A percentile compares a stretch with the other conserved stretches of the same genome.
These are phyloP conservation scores for Athalia circularis DNA, from an alignment of 2,888 invertebrate genomes.

Conservation along the genomic window DNA sequence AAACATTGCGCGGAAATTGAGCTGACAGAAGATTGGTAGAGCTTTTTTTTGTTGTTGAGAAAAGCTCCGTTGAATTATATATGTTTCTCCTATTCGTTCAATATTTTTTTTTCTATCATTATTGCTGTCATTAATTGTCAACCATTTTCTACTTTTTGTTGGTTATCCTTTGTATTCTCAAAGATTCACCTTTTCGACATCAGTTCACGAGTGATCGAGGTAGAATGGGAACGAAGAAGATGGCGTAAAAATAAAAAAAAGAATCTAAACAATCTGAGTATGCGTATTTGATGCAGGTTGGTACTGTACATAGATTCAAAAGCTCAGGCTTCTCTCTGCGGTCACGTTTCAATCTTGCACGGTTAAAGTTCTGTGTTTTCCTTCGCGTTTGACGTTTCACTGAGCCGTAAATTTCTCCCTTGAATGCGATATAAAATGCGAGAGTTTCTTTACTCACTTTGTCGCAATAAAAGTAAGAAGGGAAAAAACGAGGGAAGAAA, in stretches of 20 bases:
- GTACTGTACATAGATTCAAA: background rate
- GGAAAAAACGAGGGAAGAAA: background rate
- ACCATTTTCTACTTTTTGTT: background rate
- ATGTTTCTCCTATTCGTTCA: background rate
- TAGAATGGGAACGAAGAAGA: background rate
- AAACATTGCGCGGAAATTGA: conserved; percentile 44
- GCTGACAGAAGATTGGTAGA: conserved; percentile 42
- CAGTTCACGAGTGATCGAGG: too few relatives aligned
- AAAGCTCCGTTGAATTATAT: conserved; percentile 15
- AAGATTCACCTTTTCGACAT: too few relatives aligned
- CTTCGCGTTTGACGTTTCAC: conserved; percentile 33
- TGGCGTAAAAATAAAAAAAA: background rate
- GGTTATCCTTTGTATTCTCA: too few relatives aligned
- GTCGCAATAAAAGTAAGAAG: background rate
- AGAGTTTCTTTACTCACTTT: background rate
- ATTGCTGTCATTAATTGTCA: background rate
- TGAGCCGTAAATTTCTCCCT: conserved; percentile 22
- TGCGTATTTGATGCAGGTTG: too few relatives aligned
- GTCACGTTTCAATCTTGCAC: conserved; percentile 27
- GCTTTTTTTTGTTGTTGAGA: conserved; percentile 4
- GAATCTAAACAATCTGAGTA: background rate
- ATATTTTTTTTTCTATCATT: background rate
- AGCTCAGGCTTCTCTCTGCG: background rate
- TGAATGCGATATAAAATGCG: conserved; percentile 2
- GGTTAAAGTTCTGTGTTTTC: conserved; percentile 22